These are phyloP conservation scores for Mola mola DNA, from an alignment of 2,113 vertebrate species.

Conservation along the genomic window DNA sequence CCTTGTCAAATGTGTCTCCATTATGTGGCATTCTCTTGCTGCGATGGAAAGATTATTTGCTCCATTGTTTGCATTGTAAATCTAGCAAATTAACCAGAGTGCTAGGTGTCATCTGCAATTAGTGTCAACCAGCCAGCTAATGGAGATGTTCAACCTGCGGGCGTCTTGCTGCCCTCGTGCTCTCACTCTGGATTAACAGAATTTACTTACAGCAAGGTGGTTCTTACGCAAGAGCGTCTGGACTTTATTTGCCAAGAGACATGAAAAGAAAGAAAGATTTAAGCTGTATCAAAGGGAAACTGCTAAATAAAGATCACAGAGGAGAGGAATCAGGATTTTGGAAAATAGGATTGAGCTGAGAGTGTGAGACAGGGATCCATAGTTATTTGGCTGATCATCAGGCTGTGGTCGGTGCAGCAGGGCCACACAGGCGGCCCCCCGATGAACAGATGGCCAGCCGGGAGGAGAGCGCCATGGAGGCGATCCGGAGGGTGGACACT, in stretches of 20 bases:
- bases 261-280: neutral
- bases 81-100: constrained; percentile 68
- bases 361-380: constrained; percentile 36
- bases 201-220: neutral
- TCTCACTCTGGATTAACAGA: neutral
- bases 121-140: constrained; percentile 60
- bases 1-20: constrained; percentile 40
- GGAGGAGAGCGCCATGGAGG: constrained; percentile 43
- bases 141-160: constrained; percentile 65
- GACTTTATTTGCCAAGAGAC: neutral
- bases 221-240: constrained; percentile 10
- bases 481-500: constrained; percentile 47
- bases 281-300: constrained; percentile 33
- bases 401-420: constrained; percentile 44
- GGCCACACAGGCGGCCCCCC: constrained; percentile 44
- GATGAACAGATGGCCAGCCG: constrained; percentile 61
- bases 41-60: constrained; percentile 55
- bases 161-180: constrained; percentile 11
- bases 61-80: constrained; percentile 66
- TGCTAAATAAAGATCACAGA: constrained; percentile 28
- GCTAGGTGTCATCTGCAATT: constrained; percentile 59
- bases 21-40: constrained; percentile 35
- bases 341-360: constrained; percentile 54
- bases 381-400: constrained; percentile 56
- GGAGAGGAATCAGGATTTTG: constrained; percentile 58